Base-by-base conservation (phyloP, 2,113 vertebrate genomes). In the Indicator maculatus region DNA sequence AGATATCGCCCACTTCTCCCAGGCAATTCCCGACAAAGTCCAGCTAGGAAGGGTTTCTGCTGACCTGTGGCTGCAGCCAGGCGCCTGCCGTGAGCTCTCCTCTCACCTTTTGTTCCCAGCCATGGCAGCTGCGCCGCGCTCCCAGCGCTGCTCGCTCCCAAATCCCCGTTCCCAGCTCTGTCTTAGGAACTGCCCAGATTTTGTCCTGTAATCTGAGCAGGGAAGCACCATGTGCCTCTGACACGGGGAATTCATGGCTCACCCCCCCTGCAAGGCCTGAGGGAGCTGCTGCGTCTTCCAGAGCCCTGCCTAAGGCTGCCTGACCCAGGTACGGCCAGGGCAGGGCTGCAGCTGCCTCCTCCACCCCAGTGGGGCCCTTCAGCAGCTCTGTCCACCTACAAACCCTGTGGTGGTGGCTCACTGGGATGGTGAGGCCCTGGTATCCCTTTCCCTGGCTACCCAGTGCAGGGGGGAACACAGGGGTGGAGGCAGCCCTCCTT, bases 121-220 rank as follows among this genome's bases (percentile, higher is more conserved):
- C 95, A 94, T 95, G 74, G 79, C 93, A 93, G 89, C 95, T 91
- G 90, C 73, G 93, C 93, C 95, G 86, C 71, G 90, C 91, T 96
- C 92, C 92, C 53, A 92, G 83, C 33, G 83, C 92, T 87, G 88
- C 95, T 97, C 85, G 14, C 95, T 96, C 93, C 94, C 95, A 75
- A 91, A 80, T 93, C 89, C 86, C 91, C 93, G 90, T 72, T 75
- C 72, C 94, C 90, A 96, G 87, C 83, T 79, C 93, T 94, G 50
- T 92, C 87, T 77, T 66, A 96, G 93, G 96, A 96, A 96, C 94
- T 96, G 97, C 95, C 96, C 93, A 95, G 94, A 97, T 96, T 96
- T 92, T 95, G 91, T 75, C 91, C 93, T 97, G 97, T 97, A 97
- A 97, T 96, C 93, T 89, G 97, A 97, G 96, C 91, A 97, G 96